A percentile compares a stretch with the other conserved stretches of the same genome.
phyloP scores from a whole-genome alignment of 1,140 invertebrate species.

The Asobara japonica region DNA sequence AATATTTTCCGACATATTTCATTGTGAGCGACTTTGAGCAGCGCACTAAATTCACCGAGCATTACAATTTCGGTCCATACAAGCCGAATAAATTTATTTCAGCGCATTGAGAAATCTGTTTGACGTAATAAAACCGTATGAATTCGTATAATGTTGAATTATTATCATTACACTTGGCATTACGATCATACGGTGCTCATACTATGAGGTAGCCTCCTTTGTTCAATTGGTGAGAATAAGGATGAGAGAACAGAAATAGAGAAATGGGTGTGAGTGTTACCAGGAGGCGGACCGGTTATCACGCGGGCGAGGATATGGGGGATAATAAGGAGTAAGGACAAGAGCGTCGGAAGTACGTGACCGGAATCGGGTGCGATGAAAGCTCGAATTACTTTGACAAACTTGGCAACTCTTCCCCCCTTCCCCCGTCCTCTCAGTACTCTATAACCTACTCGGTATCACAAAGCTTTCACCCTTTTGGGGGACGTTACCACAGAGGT shows the following conservation, averaged over 20 bases:
- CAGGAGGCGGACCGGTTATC: constrained; percentile 32
- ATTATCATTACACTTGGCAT: constrained; percentile 12
- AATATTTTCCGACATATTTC: background rate
- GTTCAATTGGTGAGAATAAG: constrained; percentile 11
- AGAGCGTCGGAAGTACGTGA: constrained; percentile 57
- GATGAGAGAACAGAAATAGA: constrained; percentile 23
- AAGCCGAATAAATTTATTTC: no score
- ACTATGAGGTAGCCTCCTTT: background rate
- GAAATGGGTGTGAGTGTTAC: constrained; percentile 7
- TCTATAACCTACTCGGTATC: constrained; percentile 11
- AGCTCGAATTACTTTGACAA: constrained; percentile 60
- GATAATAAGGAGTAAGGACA: constrained; percentile 63
- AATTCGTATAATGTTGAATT: constrained; percentile 3
- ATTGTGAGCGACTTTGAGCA: background rate
- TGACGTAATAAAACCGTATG: background rate
- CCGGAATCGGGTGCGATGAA: constrained; percentile 50
- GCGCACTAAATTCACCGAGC: background rate
- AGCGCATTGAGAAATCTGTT: background rate
- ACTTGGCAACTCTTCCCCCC: constrained; percentile 36
- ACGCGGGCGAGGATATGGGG: constrained; percentile 52
- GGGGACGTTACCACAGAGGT: background rate
- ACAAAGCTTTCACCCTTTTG: background rate
- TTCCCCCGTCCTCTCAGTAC: background rate
- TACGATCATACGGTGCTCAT: constrained; percentile 7
- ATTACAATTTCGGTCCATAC: background rate